These are phyloP conservation scores for Antigone vipio DNA, from an alignment of 2,113 vertebrate species.

Conservation along the genomic window DNA sequence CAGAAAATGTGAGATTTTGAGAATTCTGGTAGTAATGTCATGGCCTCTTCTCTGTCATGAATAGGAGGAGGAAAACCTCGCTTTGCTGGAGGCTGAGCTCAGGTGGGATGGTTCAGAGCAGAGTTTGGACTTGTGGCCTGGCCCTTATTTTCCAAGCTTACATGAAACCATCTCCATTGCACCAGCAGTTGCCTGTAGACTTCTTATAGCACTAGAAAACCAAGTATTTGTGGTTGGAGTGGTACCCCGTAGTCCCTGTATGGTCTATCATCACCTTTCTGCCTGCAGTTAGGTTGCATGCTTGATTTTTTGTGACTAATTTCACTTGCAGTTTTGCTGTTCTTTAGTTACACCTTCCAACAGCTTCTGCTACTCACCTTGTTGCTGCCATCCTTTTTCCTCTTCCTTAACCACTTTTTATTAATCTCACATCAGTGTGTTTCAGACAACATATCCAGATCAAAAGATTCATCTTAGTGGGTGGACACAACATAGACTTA, in stretches of 20 bases:
- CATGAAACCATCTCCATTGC: background rate
- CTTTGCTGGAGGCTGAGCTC: background rate
- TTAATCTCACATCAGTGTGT: background rate
- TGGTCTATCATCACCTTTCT: background rate
- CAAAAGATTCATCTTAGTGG: background rate
- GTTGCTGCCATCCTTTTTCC: background rate
- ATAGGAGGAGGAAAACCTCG: background rate
- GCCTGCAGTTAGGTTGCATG: background rate
- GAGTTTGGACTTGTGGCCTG: background rate
- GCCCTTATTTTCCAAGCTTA: background rate
- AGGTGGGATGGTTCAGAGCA: background rate
- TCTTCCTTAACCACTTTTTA: background rate
- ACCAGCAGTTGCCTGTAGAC: background rate
- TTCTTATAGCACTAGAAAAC: background rate
- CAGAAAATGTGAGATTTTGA: background rate
- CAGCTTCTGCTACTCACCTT: background rate
- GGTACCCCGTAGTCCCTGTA: background rate
- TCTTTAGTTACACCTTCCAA: background rate
- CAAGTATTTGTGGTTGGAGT: background rate
- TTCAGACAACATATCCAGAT: background rate
- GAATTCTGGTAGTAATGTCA: background rate
- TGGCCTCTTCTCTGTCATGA: background rate
- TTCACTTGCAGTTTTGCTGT: background rate
- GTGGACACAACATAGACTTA: accelerated
- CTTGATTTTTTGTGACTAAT: background rate